Conservation (phyloP, 2,888 invertebrate genomes). For the Calephelis perditalis region DNA sequence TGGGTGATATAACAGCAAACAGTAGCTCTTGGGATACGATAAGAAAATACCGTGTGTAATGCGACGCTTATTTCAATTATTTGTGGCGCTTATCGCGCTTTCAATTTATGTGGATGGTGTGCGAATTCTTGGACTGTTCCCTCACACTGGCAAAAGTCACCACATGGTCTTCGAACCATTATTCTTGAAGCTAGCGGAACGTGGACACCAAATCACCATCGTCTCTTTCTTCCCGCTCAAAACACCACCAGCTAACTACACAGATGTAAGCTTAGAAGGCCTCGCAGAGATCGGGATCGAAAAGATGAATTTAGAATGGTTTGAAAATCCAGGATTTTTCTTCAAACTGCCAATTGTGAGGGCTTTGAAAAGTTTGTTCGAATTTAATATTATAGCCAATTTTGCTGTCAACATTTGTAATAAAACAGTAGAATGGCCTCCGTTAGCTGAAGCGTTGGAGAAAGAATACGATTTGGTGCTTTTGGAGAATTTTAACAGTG, state of each 20-base stretch:
- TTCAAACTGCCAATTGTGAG: slow-evolving; percentile 41
- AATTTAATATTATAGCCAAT: slow-evolving; percentile 46
- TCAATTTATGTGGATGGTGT: slow-evolving; percentile 46
- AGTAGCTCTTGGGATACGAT: slow-evolving; percentile 4
- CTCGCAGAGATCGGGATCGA: slow-evolving; percentile 53
- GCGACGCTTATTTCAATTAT: slow-evolving; percentile 40
- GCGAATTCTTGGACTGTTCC: slow-evolving; percentile 78
- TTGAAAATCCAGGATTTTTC: slow-evolving; percentile 42
- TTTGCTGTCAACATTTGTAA: slow-evolving; percentile 56
- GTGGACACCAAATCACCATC: slow-evolving; percentile 80
- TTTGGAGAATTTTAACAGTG: slow-evolving; percentile 80
- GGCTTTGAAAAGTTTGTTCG: slow-evolving; percentile 42
- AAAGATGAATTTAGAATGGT: slow-evolving; percentile 45
- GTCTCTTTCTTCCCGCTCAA: slow-evolving; percentile 77
- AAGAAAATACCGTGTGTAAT: slow-evolving; percentile 37
- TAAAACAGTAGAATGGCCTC: slow-evolving; percentile 53
- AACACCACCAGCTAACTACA: slow-evolving; percentile 62
- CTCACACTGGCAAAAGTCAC: slow-evolving; percentile 80
- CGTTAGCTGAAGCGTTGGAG: slow-evolving; percentile 51
- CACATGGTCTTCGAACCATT: slow-evolving; percentile 79
- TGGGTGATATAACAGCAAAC: background rate
- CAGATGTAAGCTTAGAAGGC: slow-evolving; percentile 61
- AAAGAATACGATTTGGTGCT: slow-evolving; percentile 80
- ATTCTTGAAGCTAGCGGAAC: slow-evolving; percentile 68
- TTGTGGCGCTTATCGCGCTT: slow-evolving; percentile 38